These are phyloP conservation scores for Cataglyphis albicans DNA, from an alignment of 2,888 invertebrate species.

Conservation along the genomic window DNA sequence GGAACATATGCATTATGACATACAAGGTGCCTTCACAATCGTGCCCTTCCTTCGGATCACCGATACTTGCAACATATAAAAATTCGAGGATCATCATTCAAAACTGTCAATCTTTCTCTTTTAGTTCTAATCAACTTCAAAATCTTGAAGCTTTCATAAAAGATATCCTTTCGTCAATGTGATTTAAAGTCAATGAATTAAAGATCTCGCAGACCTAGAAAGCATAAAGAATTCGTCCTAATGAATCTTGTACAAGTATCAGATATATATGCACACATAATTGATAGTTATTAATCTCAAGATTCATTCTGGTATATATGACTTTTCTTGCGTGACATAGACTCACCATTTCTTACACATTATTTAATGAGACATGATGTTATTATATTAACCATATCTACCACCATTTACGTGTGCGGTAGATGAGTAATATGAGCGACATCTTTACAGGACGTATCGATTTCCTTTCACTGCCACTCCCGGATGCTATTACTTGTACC, in stretches of 20 bases:
- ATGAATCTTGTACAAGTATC: slow-evolving; percentile 41
- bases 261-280: background rate
- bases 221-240: background rate
- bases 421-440: slow-evolving; percentile 61
- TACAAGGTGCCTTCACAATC: slow-evolving; percentile 40
- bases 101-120: slow-evolving; percentile 38
- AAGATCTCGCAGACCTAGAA: background rate
- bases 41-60: slow-evolving; percentile 21
- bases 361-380: slow-evolving; percentile 40
- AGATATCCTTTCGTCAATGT: slow-evolving; percentile 7
- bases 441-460: slow-evolving; percentile 58
- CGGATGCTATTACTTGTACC: slow-evolving; percentile 53
- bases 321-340: slow-evolving; percentile 4
- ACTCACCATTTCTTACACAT: slow-evolving; percentile 9
- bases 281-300: slow-evolving; percentile 33
- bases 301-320: slow-evolving; percentile 13
- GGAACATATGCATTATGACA: slow-evolving; percentile 44
- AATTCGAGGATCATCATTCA: slow-evolving; percentile 20
- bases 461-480: slow-evolving; percentile 73
- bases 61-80: background rate
- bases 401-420: slow-evolving; percentile 23
- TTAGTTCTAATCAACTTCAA: slow-evolving; percentile 17
- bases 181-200: slow-evolving; percentile 20
- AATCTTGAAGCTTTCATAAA: background rate
- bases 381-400: slow-evolving; percentile 36